Base-by-base conservation (phyloP, 1,140 invertebrate genomes). In the Drosophila lowei region DNA sequence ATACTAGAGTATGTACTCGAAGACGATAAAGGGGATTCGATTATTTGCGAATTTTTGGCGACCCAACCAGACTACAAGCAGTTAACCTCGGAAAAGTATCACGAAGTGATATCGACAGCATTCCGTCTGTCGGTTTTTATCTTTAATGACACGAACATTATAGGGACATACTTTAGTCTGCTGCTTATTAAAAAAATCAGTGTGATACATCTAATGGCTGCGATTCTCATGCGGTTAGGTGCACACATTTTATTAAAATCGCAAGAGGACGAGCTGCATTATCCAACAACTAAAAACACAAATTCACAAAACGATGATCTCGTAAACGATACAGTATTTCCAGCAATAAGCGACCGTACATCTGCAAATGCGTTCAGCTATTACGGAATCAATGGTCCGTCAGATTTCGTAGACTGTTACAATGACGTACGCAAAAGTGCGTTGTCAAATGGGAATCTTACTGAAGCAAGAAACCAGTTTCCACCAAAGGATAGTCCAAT, bases 51-150 rank as follows among this genome's bases (percentile, higher is more conserved):
- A 25, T 59, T 67, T 18, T 59, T 80, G 38, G 56, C 62, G 11
- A 60, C 13, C 2, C 16, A 56, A 9, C 78, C 62, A 0, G 55
- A 80, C 11, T 64, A 48, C 18, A 48, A 48, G 0, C 43, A 18
- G 2, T n/a, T 80, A 2, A 41, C 41, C 4, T 11, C 16, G 16
- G 30, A 38, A 38, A 66, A 77, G 52, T 77, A 76, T 42, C 52
- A 16, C 13, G 43, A 64, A 9, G 4, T 81, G 16, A 49, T 72
- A 13, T 30, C 21, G 0, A 83, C 43, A 6, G 49, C 72, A 49
- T 61, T 81, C 42, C 78, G 79, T 6, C 46, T 83, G 21, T 63
- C 73, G 3, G 78, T 81, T 23, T 80, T 77, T 16, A 43, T 80
- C 18, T 58, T 63, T 21, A 80, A 63, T 16, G 67, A 81, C 13